These are phyloP conservation scores for Sardina pilchardus DNA, from an alignment of 2,113 vertebrate species.

Conservation along the genomic window DNA sequence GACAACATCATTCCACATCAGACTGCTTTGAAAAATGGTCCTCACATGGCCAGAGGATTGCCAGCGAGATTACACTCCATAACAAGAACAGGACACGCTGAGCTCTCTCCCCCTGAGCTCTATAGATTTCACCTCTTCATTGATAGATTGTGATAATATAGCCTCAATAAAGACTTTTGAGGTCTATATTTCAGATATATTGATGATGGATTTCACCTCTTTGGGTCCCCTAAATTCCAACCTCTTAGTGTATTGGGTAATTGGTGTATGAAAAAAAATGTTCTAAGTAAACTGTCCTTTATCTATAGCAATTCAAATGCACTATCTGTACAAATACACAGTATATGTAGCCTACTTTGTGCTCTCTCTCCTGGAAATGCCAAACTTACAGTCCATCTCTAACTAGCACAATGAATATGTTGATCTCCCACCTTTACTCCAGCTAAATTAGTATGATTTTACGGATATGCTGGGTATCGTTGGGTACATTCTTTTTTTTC, in stretches of 20 bases:
- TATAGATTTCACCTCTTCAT: slow-evolving; percentile 95
- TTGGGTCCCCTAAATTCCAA: slow-evolving; percentile 61
- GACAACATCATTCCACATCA: slow-evolving; percentile 94
- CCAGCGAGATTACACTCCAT: slow-evolving; percentile 91
- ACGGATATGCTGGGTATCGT: background rate
- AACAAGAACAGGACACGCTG: slow-evolving; percentile 90
- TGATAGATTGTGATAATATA: slow-evolving; percentile 99
- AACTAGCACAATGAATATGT: background rate
- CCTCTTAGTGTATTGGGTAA: too few species aligned
- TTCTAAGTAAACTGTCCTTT: too few species aligned
- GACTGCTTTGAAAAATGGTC: slow-evolving; percentile 89
- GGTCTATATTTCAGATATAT: slow-evolving; percentile 88
- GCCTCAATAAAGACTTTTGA: slow-evolving; percentile 93
- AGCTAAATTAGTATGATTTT: background rate
- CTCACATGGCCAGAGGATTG: slow-evolving; percentile 72
- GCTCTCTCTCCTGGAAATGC: too few species aligned
- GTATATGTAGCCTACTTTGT: too few species aligned
- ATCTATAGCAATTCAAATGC: too few species aligned
- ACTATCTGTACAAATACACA: too few species aligned
- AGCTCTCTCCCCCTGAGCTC: slow-evolving; percentile 88
- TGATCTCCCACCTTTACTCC: background rate
- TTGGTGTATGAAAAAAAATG: too few species aligned
- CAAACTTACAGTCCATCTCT: too few species aligned
- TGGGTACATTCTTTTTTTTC: background rate
- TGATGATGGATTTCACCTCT: slow-evolving; percentile 69